Base-by-base conservation (phyloP, 2,113 vertebrate species). In the Seriola quinqueradiata region DNA sequence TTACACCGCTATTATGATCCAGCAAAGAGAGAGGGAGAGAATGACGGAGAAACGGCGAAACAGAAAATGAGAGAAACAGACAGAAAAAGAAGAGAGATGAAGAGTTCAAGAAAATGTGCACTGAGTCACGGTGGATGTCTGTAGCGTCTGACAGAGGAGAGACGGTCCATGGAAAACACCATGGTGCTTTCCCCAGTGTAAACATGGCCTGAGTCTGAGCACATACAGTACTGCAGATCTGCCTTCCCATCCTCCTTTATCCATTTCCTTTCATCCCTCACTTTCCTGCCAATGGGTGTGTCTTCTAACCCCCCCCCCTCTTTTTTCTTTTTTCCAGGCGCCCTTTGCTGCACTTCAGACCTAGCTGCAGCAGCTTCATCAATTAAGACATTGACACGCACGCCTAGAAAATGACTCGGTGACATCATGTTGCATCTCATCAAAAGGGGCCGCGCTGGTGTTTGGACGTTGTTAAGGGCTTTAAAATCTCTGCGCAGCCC, bases 1-100 rank as follows among this genome's bases (percentile, higher is more conserved):
- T 87, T 75, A 87, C 79, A 73, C 78, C 5, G 17, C 77, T 87
- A 85, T 88, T 89, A 83, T 86, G 70, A 81, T 85, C 67, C 38
- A 81, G 71, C 66, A 7, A 28, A 28, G 28, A 68, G n/a, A 36
- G 59, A 36, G 25, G n/a, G 59, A 21, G 59, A 21, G 58, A 32
- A 59, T 75, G 75, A 75, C 52, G 44, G 69, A 65, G 46, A 58
- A 28, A 58, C 1, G 5, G 75, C 5, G 68, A 69, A 58, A 77
- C n/a, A 70, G 44, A 82, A 44, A 79, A 75, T 55, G 60, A 82
- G 70, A 58, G 32, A 78, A 87, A 85, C 68, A 77, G 75, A 74
- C 74, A 82, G 66, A 65, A 67, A 73, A 25, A 55, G 40, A 5
- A n/a, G 28, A 69, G 57, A 75, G 48, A 42, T 42, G 55, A 83